phyloP scores from a whole-genome alignment of 2,113 vertebrate genomes.

The Labrus mixtus region DNA sequence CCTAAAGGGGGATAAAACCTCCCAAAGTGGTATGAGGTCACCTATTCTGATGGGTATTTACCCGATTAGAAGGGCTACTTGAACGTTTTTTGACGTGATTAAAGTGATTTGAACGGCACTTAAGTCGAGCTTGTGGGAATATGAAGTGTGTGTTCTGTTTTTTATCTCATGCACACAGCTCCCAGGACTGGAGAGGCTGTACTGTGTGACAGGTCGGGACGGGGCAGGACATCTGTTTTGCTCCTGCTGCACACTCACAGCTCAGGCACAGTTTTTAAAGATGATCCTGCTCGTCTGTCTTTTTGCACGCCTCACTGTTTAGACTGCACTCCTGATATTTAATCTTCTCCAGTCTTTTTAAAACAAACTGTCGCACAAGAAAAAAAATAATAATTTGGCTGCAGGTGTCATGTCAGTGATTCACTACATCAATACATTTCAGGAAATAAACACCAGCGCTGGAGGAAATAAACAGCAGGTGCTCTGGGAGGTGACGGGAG shows the following conservation, averaged over 20 bases:
- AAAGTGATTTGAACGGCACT: slow-evolving; percentile 13
- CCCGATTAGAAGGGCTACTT: not conserved
- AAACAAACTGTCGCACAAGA: slow-evolving; percentile 29
- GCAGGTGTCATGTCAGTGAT: not conserved
- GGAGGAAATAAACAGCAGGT: slow-evolving; percentile 48
- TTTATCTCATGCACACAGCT: slow-evolving; percentile 38
- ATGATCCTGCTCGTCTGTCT: slow-evolving; percentile 12
- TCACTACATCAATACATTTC: not conserved
- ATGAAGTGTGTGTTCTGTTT: slow-evolving; percentile 9
- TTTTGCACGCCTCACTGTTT: slow-evolving; percentile 47
- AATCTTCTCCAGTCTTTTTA: slow-evolving; percentile 32
- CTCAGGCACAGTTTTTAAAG: slow-evolving; percentile 13
- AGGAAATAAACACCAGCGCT: slow-evolving; percentile 47
- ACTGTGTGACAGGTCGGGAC: too few relatives aligned
- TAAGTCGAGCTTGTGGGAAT: slow-evolving; percentile 34
- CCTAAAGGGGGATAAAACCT: too few relatives aligned
- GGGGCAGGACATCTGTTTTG: slow-evolving; percentile 63
- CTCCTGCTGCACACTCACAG: slow-evolving; percentile 17
- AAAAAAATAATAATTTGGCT: not conserved
- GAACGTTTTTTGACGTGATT: slow-evolving; percentile 4
- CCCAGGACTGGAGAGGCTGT: slow-evolving; percentile 24
- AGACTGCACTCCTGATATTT: slow-evolving; percentile 37
- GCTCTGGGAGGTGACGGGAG: slow-evolving; percentile 3
- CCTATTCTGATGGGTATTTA: not conserved
- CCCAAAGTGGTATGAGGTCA: too few relatives aligned